Evolutionary conservation across 2,888 invertebrate genomes (phyloP), one percentile per base, ranked within the genome.

Genomic region (Eudasyphora cyanicolor): DNA sequence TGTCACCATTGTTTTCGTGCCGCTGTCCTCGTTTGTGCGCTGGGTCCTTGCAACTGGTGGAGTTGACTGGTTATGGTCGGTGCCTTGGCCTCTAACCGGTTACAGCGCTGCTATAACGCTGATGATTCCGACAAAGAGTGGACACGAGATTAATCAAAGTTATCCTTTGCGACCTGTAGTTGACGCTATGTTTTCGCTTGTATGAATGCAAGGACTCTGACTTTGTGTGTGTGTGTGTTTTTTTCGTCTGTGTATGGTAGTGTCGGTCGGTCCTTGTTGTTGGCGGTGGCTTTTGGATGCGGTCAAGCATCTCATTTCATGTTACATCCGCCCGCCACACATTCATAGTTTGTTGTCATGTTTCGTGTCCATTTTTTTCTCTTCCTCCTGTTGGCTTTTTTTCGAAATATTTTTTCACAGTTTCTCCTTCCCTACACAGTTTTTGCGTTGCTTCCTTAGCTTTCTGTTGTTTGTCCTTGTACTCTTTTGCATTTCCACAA

Each of bases 251-350:
- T 21, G 19, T n/a, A n/a, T n/a, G n/a, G n/a, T n/a, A n/a, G n/a
- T n/a, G n/a, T n/a, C n/a, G n/a, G n/a, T n/a, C n/a, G n/a, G n/a
- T n/a, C 62, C 7, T 62, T 54, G 64, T 35, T 38, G 64, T 54
- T 80, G 74, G 75, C 38, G 77, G 75, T 64, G 77, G 75, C 83
- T 83, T n/a, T 77, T 67, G 71, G 54, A 83, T 83, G 80, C 83
- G 83, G 80, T 83, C 83, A 80, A 83, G 83, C 80, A 80, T 83
- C 75, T 80, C 71, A 75, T 74, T 83, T 78, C 83, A 80, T 83
- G 83, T 80, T 78, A 78, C 78, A 80, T 83, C 83, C 83, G 83
- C 75, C 83, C 83, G 83, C 75, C 70, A 83, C 77, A 80, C 77
- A 83, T 80, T 83, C 75, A 70, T 64, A 80, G 77, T 83, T 74